Percentiles rank a stretch among this genome's conserved stretches.
phyloP scores from a whole-genome alignment of 2,888 invertebrate species.

The Pachliopta kotzebuea region DNA sequence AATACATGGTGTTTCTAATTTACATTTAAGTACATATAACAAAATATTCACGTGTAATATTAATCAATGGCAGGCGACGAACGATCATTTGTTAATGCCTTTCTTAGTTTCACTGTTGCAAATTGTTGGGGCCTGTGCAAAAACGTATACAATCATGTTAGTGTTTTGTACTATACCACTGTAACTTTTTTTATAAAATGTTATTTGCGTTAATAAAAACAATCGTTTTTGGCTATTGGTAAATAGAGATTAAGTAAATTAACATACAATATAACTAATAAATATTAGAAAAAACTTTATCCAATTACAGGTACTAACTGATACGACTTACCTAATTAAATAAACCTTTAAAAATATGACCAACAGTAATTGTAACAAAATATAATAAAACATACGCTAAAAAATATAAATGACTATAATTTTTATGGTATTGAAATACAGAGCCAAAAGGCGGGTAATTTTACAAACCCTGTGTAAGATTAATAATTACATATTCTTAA shows the following conservation, averaged over 20 bases:
- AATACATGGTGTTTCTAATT: constrained; percentile 77
- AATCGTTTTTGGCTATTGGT: constrained; percentile 7
- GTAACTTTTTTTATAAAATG: neutral
- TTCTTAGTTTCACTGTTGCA: constrained; percentile 93
- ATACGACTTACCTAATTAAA: constrained; percentile 2
- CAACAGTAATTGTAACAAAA: constrained; percentile 8
- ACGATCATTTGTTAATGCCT: constrained; percentile 92
- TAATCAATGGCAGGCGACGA: constrained; percentile 88
- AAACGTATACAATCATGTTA: constrained; percentile 34
- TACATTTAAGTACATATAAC: constrained; percentile 75
- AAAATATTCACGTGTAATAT: constrained; percentile 65
- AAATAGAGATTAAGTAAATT: constrained; percentile 4
- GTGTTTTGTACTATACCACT: constrained; percentile 16
- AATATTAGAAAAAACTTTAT: constrained; percentile 18
- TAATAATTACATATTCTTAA: too few relatives aligned
- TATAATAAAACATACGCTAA: constrained; percentile 24
- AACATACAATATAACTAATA: constrained; percentile 2
- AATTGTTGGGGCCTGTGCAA: constrained; percentile 90
- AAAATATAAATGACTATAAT: constrained; percentile 26
- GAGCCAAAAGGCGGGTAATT: constrained; percentile 17
- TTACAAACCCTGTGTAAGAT: constrained; percentile 9
- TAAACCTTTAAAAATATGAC: constrained; percentile 1
- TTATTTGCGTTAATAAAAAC: constrained; percentile 10
- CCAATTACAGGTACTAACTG: constrained; percentile 29
- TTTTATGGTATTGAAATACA: constrained; percentile 18